Evolutionary conservation across 2,113 vertebrate genomes (phyloP).

Genomic region (Campylomormyrus numenius): DNA sequence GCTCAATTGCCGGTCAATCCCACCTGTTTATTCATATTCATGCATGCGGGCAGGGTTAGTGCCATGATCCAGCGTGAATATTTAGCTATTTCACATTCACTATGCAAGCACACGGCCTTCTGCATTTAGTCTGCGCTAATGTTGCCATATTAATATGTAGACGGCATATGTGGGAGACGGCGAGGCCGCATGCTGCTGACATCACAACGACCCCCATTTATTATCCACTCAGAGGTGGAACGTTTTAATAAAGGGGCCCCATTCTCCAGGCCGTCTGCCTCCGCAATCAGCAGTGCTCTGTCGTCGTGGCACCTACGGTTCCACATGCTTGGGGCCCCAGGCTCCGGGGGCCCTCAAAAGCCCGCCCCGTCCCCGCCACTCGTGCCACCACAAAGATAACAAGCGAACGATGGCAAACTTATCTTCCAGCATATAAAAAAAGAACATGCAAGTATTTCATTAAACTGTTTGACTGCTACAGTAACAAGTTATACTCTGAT

Average conservation of each 20-base stretch:
- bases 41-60: not conserved
- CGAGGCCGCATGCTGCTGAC: conserved; percentile 27
- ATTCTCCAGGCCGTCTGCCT: conserved; percentile 16
- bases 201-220: conserved; percentile 30
- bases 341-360: not conserved
- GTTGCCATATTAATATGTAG: conserved; percentile 12
- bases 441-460: not conserved
- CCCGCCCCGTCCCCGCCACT: not conserved
- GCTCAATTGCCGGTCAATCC: not conserved
- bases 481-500: not conserved
- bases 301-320: not conserved
- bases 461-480: not conserved
- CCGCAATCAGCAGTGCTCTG: conserved; percentile 29
- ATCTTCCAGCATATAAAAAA: not conserved
- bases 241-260: conserved; percentile 36
- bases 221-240: conserved; percentile 33
- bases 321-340: not conserved
- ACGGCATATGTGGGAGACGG: conserved; percentile 19
- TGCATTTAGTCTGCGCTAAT: conserved; percentile 27
- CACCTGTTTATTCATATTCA: conserved; percentile 17
- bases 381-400: not conserved
- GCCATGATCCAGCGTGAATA: conserved; percentile 9
- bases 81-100: conserved; percentile 27
- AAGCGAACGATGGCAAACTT: not conserved
- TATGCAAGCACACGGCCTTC: conserved; percentile 19